A percentile compares a stretch with the other conserved stretches of the same genome.
Conservation (phyloP, 2,797 vertebrate genomes). For the Menidia menidia region DNA sequence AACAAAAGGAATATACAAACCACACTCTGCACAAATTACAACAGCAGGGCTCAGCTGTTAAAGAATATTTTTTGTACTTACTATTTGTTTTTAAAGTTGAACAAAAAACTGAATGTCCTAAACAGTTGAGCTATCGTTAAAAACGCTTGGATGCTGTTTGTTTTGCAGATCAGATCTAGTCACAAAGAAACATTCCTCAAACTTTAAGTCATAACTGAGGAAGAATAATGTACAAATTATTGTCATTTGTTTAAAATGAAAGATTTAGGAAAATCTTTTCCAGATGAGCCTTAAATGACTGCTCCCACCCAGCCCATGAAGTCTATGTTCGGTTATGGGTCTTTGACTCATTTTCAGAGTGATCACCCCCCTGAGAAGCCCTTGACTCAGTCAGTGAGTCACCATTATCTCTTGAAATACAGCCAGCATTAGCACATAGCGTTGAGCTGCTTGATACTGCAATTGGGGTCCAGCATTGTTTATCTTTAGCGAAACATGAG, state of each 20-base stretch:
- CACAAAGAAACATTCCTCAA: no score
- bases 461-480: conserved; percentile 29
- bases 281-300: background rate
- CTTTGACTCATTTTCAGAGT: background rate
- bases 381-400: background rate
- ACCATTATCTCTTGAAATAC: background rate
- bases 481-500: conserved; percentile 20
- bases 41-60: no score
- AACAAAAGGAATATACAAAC: no score
- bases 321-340: background rate
- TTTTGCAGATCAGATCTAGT: no score
- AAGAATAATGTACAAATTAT: background rate
- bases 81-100: no score
- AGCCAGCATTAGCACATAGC: background rate
- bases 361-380: background rate
- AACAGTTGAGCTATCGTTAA: no score
- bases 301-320: background rate
- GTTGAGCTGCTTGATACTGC: conserved; percentile 27
- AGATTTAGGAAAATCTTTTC: background rate
- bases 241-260: background rate
- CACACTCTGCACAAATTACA: no score
- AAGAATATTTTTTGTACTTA: no score
- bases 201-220: no score
- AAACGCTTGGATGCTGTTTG: no score
- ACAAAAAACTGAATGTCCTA: no score